Base-by-base conservation (phyloP, 1,140 invertebrate species). In the Papilio polyxenes region DNA sequence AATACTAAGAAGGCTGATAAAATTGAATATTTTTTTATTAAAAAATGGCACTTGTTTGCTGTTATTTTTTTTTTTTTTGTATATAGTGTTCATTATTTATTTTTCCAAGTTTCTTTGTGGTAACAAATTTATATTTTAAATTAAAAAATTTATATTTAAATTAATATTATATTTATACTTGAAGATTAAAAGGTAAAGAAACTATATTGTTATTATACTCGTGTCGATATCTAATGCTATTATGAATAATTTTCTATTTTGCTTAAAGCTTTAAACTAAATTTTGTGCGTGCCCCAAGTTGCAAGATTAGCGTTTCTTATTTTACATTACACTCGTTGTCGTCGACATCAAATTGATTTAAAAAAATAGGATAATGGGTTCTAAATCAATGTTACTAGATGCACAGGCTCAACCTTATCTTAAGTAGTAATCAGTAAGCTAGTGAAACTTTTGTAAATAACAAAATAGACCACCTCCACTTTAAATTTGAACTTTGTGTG, bases 211-310 rank as follows among this genome's bases (percentile, higher is more conserved):
- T 48, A 49, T 49, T 72, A 48, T 75, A 49, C 17, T 75, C 44
- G n/a, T 75, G 4, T 11, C 17, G 74, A 75, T 49, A 49, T 75
- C 74, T 20, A 75, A 59, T 59, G n/a, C n/a, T n/a, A 15, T 40
- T 62, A 82, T 83, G 83, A 84, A 86, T 86, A 82, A 82, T 82
- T 80, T 83, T 72, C 82, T 72, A 56, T 75, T 59, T 82, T 75
- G 82, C 69, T 76, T 74, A 76, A 83, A 79, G 82, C 82, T 83
- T 31, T 69, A 83, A 69, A 44, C 78, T 65, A 81, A 86, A 83
- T 83, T 75, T 75, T 53, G 23, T 31, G 72, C 65, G 20, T 82
- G 82, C 83, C 75, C 69, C 49, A 87, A 85, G 72, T 84, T 79
- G 80, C n/a, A 82, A 83, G 48, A 48, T 69, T 31, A 31, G 9